Evolutionary conservation across 2,113 vertebrate genomes (phyloP).

Genomic region (Gulo gulo): DNA sequence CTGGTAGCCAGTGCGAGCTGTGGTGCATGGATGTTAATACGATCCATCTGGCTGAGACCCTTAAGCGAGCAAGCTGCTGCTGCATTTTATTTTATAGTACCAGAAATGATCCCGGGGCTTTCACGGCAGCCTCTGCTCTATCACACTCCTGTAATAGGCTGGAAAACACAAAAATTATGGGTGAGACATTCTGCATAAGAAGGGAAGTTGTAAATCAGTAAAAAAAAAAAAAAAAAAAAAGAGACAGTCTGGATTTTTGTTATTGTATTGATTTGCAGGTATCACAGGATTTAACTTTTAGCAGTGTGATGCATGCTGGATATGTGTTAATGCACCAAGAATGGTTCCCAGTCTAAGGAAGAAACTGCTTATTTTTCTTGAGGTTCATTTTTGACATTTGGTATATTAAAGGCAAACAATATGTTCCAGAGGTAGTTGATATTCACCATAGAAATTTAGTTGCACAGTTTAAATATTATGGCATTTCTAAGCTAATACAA

Average conservation of each 20-base stretch:
- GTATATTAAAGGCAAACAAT: neutral
- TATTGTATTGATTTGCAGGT: neutral
- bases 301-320: neutral
- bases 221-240: neutral
- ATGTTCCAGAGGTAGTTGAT: neutral
- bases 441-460: neutral
- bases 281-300: neutral
- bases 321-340: neutral
- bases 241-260: neutral
- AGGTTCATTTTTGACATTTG: neutral
- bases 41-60: conserved; percentile 62
- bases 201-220: neutral
- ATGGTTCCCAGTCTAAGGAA: neutral
- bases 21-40: conserved; percentile 38
- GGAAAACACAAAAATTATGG: neutral
- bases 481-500: conserved; percentile 30
- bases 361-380: neutral
- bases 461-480: neutral
- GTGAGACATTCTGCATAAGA: neutral
- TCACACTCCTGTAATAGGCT: neutral
- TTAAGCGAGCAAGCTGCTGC: neutral
- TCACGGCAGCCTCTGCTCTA: neutral
- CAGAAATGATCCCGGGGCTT: neutral
- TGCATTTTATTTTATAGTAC: neutral
- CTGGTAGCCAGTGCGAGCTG: conserved; percentile 27